Base-by-base conservation (phyloP, 2,888 invertebrate genomes). In the Strigamia transsilvanica region DNA sequence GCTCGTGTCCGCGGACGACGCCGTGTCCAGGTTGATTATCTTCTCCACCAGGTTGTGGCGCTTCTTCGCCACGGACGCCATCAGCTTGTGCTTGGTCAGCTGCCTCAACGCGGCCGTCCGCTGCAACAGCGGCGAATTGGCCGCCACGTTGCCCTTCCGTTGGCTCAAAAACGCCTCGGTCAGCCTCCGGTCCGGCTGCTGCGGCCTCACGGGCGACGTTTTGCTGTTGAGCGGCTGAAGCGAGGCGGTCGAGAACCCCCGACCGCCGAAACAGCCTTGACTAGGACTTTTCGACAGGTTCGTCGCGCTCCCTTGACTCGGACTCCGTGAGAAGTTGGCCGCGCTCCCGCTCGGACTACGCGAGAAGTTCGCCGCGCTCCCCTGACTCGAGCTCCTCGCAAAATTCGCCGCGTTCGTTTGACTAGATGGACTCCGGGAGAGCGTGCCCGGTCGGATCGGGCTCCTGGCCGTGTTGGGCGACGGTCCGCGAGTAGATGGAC, bases 81-180 rank as follows among this genome's bases (percentile, higher is more conserved):
- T 12, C 32, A 78, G 12, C 51, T 78, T 81, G 10, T 27, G 79
- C 12, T 78, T 80, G 3, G 83, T 66, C 1, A 80, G 78, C 18
- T 79, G 77, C 15, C 56, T 32, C 15, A 79, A 32, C 0, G 79
- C 78, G 10, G 82, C 66, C 15, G 81, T 66, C 34, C 83, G 61
- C 34, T 77, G 80, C 21, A 82, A 51, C n/a, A 83, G 23, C 10
- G 83, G 83, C 3, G 82, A 83, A 32, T 83, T 82, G 4, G 81
- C 81, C 10, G 51, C 13, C 9, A 15, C n/a, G 23, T 12, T 80
- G 42, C 13, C 15, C 21, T 38, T 27, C 9, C 27, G 2, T n/a
- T 80, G 80, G 27, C 3, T 23, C 18, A 61, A 23, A 61, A 61
- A 61, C 2, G 61, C 23, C n/a, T 61, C 61, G 15, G 34, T 27